Evolutionary conservation across 2,797 vertebrate species (phyloP).

Genomic region (Numenius phaeopus): DNA sequence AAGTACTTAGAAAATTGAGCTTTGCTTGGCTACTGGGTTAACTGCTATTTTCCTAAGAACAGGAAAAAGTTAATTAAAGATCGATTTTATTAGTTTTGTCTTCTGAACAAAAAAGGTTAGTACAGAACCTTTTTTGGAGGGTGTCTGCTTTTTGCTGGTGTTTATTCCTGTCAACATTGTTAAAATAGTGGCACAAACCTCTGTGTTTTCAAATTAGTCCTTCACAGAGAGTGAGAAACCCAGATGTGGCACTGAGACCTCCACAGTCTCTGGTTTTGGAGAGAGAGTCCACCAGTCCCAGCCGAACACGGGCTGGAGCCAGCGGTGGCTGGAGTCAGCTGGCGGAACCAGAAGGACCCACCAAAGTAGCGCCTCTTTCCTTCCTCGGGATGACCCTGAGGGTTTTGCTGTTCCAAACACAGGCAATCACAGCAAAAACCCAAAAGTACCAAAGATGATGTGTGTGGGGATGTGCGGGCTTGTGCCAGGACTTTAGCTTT

Average conservation of each 20-base stretch:
- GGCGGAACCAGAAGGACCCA: neutral
- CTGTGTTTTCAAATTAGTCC: neutral
- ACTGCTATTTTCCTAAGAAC: neutral
- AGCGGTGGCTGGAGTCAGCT: neutral
- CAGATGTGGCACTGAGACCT: neutral
- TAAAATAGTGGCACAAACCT: neutral
- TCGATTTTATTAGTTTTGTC: neutral
- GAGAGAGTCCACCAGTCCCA: neutral
- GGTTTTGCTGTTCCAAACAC: neutral
- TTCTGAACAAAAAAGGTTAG: neutral
- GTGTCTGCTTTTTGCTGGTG: neutral
- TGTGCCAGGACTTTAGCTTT: neutral
- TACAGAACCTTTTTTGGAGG: neutral
- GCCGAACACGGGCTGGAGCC: neutral
- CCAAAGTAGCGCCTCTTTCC: neutral
- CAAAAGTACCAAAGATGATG: neutral
- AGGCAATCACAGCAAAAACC: neutral
- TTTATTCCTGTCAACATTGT: neutral
- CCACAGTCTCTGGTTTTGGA: neutral
- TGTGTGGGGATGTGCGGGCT: neutral
- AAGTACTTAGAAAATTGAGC: neutral
- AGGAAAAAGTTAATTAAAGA: neutral
- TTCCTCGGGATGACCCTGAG: neutral
- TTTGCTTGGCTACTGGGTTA: neutral
- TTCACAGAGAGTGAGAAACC: neutral